phyloP scores from a whole-genome alignment of 2,888 invertebrate genomes.

The Eupeodes luniger region DNA sequence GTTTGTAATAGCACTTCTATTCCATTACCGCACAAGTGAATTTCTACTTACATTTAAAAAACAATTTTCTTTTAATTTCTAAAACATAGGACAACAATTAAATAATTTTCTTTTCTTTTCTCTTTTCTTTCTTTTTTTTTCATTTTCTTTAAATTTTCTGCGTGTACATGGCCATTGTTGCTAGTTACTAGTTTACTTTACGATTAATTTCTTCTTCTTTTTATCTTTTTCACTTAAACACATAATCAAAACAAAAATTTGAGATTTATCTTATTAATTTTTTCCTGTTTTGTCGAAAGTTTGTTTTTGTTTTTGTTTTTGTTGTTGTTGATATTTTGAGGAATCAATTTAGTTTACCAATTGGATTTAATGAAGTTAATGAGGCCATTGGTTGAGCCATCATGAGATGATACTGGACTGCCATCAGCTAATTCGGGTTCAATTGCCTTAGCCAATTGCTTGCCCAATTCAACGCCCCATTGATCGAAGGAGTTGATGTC shows the following conservation, averaged over 20 bases:
- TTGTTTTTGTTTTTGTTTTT: constrained; percentile 17
- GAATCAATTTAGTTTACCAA: constrained; percentile 80
- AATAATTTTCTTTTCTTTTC: constrained; percentile 30
- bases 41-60: constrained; percentile 59
- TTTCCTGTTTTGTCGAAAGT: constrained; percentile 52
- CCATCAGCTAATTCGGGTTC: constrained; percentile 94
- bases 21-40: constrained; percentile 38
- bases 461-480: constrained; percentile 99
- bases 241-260: constrained; percentile 23
- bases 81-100: constrained; percentile 53
- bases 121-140: constrained; percentile 3
- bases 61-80: constrained; percentile 34
- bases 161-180: constrained; percentile 53
- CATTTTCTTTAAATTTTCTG: constrained; percentile 18
- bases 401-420: constrained; percentile 90
- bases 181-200: constrained; percentile 36
- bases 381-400: constrained; percentile 98
- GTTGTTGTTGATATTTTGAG: constrained; percentile 7
- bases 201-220: constrained; percentile 15
- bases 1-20: constrained; percentile 44
- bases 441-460: constrained; percentile 99
- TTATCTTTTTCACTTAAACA: constrained; percentile 12
- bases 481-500: constrained; percentile 99
- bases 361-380: constrained; percentile 96
- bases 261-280: constrained; percentile 21